Evolutionary conservation across 35 echinoderm and acorn worm species (phyloP).

Genomic region (Hemicentrotus pulcherrimus): DNA sequence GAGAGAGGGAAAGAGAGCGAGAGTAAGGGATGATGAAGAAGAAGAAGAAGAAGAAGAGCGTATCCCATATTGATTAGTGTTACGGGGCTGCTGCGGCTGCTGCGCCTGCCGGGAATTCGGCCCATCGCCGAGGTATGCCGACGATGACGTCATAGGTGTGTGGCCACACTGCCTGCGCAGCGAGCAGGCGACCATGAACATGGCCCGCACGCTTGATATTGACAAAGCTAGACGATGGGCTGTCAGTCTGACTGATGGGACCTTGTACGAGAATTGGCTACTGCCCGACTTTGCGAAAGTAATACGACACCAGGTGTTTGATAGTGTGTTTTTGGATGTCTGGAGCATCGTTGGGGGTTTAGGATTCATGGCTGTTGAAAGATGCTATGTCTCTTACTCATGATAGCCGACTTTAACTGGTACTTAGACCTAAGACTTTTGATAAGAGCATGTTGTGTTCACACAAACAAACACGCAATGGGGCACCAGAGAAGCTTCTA

Average conservation of each 20-base stretch:
- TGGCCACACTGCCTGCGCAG: not conserved
- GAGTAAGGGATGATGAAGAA: not conserved
- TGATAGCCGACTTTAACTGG: not conserved
- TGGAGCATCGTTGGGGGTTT: not conserved
- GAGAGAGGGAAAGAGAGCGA: not conserved
- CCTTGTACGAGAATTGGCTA: not conserved
- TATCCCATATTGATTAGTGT: conserved; percentile 19
- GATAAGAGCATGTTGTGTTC: not conserved
- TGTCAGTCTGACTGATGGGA: not conserved
- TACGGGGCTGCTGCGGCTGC: not conserved
- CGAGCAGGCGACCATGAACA: not conserved
- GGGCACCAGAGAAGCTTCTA: too few species aligned
- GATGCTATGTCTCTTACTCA: not conserved
- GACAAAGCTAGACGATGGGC: not conserved
- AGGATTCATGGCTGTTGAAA: not conserved
- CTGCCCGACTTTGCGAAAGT: not conserved
- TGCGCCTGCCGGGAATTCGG: not conserved
- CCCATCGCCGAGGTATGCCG: not conserved
- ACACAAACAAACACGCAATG: not conserved
- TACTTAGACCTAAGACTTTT: not conserved
- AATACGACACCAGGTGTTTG: not conserved
- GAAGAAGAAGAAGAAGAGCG: not conserved
- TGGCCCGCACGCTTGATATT: not conserved
- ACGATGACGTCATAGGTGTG: not conserved
- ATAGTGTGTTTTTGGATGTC: not conserved